Conservation (phyloP, 1,140 invertebrate genomes). For the Drosophila auraria region DNA sequence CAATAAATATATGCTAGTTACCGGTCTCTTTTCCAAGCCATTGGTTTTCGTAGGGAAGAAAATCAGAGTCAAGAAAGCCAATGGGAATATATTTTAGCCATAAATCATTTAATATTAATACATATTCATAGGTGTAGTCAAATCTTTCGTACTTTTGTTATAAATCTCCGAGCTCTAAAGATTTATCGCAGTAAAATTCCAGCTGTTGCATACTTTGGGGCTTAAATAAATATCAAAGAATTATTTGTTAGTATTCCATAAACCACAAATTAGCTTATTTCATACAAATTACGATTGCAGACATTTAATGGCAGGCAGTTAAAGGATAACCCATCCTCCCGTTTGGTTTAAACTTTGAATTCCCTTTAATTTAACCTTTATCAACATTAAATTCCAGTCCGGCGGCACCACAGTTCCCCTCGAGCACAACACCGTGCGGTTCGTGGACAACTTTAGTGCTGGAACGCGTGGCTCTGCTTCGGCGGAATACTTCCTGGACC, state of each 20-base stretch:
- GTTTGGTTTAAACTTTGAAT: neutral
- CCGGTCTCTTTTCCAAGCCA: neutral
- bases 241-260: neutral
- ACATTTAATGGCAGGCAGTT: neutral
- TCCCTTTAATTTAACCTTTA: neutral
- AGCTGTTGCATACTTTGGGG: slow-evolving; percentile 4
- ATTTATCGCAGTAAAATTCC: slow-evolving; percentile 2
- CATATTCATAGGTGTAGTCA: neutral
- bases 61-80: too few species aligned
- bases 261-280: neutral
- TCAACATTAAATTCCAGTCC: slow-evolving; percentile 87
- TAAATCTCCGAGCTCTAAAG: neutral
- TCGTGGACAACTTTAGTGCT: slow-evolving; percentile 99
- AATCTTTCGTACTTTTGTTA: neutral
- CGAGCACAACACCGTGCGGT: slow-evolving; percentile 98
- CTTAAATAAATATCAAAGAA: neutral
- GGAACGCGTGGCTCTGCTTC: slow-evolving; percentile 97
- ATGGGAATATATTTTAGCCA: neutral
- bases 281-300: too few species aligned
- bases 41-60: neutral
- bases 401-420: slow-evolving; percentile 98
- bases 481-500: slow-evolving; percentile 97
- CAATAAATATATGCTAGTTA: neutral
- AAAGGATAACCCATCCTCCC: neutral
- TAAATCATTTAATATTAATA: slow-evolving; percentile 13